Evolutionary conservation across 1,140 invertebrate genomes (phyloP), one percentile per base, ranked within the genome.

Genomic region (Steinernema khuongi): DNA sequence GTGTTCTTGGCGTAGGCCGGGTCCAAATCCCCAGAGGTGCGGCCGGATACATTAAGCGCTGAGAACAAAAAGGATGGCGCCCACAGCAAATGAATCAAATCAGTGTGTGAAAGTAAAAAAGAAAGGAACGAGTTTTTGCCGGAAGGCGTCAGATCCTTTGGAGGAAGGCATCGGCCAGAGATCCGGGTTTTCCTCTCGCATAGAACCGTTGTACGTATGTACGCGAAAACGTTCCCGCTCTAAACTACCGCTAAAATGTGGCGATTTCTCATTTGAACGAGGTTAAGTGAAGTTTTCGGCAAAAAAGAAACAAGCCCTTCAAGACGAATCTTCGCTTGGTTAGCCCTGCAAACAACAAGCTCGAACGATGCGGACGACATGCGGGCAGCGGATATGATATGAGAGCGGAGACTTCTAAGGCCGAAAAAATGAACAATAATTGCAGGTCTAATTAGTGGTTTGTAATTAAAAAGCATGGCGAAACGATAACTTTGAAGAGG

Each of bases 51-150:
- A 60, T 60, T 60, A 60, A 60, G 50, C 50, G 50, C 50, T 60
- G 22, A 60, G 50, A 60, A 60, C 50, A 60, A 60, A 60, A 60
- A 60, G 50, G 22, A 60, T 60, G 11, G 19, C 50, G 50, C 50
- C 50, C 50, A 60, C 22, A 60, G 50, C 50, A 60, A 60, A 60
- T 60, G 50, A 60, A 60, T 60, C 50, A 60, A 60, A 60, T 60
- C 50, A 60, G 50, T 60, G 50, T 60, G 50, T 60, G 50, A 60
- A 60, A 60, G 50, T 60, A 60, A 60, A 60, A n/a, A 60, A 60
- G 22, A 60, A 60, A 60, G 22, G 26, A 60, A 7, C 11, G 50
- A 60, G 50, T 22, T 60, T n/a, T n/a, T n/a, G n/a, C n/a, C n/a
- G n/a, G n/a, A n/a, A n/a, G n/a, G 7, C 36, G 7, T 41, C 36